A percentile compares a stretch with the other conserved stretches of the same genome.
These are phyloP conservation scores for Neodiprion virginianus DNA, from an alignment of 1,140 invertebrate genomes.

Conservation along the genomic window DNA sequence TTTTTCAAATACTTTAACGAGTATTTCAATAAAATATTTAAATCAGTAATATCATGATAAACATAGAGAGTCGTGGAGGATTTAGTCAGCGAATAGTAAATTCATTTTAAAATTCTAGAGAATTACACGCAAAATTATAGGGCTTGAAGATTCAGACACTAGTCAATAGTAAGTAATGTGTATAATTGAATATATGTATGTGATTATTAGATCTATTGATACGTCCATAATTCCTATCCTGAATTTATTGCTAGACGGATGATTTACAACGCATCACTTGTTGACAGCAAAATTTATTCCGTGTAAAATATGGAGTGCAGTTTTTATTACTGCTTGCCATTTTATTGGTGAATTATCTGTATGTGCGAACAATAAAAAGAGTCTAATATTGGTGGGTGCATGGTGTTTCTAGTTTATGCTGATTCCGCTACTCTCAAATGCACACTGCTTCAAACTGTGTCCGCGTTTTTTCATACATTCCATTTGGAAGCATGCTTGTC, in stretches of 20 bases:
- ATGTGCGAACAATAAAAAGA: conserved; percentile 31
- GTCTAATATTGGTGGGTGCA: conserved; percentile 26
- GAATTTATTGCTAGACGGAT: not conserved
- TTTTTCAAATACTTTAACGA: no score
- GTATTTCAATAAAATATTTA: no score
- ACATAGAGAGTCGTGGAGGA: no score
- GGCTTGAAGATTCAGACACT: no score
- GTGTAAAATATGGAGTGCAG: not conserved
- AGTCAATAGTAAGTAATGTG: no score
- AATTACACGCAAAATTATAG: no score
- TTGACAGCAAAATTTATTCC: not conserved
- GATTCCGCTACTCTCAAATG: conserved; percentile 6
- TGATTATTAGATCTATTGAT: no score
- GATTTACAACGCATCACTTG: not conserved
- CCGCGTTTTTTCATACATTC: not conserved
- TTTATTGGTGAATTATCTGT: conserved; percentile 39
- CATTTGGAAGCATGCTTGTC: conserved; percentile 14
- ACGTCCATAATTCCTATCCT: no score
- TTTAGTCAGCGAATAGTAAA: no score
- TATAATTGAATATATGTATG: no score
- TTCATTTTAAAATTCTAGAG: no score
- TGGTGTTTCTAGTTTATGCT: conserved; percentile 22
- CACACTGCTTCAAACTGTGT: conserved; percentile 9
- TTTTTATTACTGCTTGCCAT: not conserved
- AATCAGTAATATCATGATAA: no score